Conservation (phyloP, 2,113 vertebrate genomes). For the Nesogale talazaci region DNA sequence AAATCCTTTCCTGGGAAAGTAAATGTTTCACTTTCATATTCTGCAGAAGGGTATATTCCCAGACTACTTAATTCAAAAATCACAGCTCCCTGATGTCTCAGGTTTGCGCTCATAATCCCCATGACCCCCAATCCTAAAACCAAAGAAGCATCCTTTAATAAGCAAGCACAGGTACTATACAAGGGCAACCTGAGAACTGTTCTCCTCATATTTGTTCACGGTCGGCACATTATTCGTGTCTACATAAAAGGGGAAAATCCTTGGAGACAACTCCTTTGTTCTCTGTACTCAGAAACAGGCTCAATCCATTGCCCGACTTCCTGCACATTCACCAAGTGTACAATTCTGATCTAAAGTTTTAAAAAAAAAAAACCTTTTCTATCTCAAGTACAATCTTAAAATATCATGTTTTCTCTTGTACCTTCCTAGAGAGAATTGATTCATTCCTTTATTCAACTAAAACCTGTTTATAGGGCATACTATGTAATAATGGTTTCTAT, state of each 20-base stretch:
- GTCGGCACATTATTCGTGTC: not conserved
- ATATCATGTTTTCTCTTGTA: not conserved
- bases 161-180: not conserved
- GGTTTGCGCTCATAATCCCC: conserved; percentile 3
- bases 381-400: conserved; percentile 13
- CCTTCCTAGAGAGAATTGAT: not conserved
- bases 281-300: not conserved
- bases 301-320: conserved; percentile 8
- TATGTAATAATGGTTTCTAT: not conserved
- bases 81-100: conserved; percentile 41
- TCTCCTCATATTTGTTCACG: not conserved
- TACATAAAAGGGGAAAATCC: not conserved
- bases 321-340: not conserved
- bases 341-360: not conserved
- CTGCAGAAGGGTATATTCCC: not conserved
- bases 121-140: conserved; percentile 40
- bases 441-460: not conserved
- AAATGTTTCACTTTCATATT: conserved; percentile 22
- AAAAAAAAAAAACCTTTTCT: not conserved
- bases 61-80: conserved; percentile 54
- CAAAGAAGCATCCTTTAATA: not conserved
- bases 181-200: not conserved
- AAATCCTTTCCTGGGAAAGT: conserved; percentile 1
- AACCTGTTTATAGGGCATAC: not conserved
- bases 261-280: not conserved